Evolutionary conservation across 53 echinoderm and acorn worm species (phyloP).

Genomic region (Hippasteria phrygiana): DNA sequence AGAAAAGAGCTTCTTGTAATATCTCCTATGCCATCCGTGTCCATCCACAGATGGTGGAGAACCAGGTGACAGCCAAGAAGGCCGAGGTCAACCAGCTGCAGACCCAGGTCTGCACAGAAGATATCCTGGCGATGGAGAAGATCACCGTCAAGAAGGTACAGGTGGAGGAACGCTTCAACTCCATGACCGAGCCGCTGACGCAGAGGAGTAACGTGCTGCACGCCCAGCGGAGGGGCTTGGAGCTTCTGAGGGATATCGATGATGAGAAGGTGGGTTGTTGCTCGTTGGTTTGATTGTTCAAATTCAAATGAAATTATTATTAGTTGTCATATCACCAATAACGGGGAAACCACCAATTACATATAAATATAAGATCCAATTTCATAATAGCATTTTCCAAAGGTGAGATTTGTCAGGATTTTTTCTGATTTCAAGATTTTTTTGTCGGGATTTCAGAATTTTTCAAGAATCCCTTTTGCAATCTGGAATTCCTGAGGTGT

Average conservation of each 20-base stretch:
- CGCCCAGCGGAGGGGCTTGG: constrained; percentile 84
- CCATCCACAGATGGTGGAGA: constrained; percentile 83
- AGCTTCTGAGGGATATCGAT: constrained; percentile 95
- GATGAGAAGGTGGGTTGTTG: constrained; percentile 87
- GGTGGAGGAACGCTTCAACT: constrained; percentile 86
- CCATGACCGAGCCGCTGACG: constrained; percentile 90
- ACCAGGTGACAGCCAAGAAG: constrained; percentile 92
- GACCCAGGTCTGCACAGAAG: constrained; percentile 80
- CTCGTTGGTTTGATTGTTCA: background rate
- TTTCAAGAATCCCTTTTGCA: no score
- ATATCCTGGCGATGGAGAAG: constrained; percentile 91
- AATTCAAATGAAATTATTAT: no score
- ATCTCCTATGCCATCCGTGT: background rate
- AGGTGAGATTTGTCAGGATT: no score
- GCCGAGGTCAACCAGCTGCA: constrained; percentile 91
- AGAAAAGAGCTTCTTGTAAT: background rate
- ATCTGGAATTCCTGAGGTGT: no score
- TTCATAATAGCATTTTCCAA: no score
- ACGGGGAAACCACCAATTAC: no score
- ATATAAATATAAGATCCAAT: no score
- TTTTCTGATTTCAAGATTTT: no score
- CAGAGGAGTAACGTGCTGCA: constrained; percentile 87
- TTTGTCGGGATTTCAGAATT: no score
- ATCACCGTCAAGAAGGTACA: constrained; percentile 94
- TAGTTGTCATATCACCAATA: no score